Percentiles rank a stretch among this genome's conserved stretches.
Conservation (phyloP, 2,888 invertebrate species). For the Zygogramma bicolorata region DNA sequence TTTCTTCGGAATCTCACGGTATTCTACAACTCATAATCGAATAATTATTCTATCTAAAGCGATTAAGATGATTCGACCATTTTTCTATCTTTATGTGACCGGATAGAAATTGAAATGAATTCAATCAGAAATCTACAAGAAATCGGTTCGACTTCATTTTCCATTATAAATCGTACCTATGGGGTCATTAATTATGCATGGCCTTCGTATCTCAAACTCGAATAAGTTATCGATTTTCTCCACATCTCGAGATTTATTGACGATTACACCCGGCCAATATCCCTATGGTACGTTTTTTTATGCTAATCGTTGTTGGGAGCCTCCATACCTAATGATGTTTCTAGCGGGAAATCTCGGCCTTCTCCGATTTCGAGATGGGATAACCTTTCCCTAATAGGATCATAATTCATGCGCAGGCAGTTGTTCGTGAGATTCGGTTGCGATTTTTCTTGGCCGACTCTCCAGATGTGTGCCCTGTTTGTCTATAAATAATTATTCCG, state of each 20-base stretch:
- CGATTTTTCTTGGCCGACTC: constrained; percentile 17
- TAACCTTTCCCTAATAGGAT: constrained; percentile 37
- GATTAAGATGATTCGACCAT: too few relatives aligned
- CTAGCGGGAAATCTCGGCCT: constrained; percentile 17
- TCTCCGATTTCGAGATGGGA: constrained; percentile 27
- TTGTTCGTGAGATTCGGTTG: constrained; percentile 38
- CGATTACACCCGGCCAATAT: constrained; percentile 21
- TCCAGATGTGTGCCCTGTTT: neutral
- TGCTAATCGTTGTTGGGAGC: constrained; percentile 24
- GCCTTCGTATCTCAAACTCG: neutral
- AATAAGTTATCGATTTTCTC: neutral
- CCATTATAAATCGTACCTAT: neutral
- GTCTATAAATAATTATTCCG: constrained; percentile 1
- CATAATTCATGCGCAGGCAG: constrained; percentile 35
- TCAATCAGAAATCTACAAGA: too few relatives aligned
- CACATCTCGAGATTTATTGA: constrained; percentile 19
- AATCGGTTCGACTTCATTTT: neutral
- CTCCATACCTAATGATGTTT: constrained; percentile 30
- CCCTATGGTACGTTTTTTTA: constrained; percentile 30
- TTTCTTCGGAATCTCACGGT: too few relatives aligned
- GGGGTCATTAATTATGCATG: neutral
- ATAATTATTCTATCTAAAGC: too few relatives aligned
- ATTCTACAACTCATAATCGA: too few relatives aligned
- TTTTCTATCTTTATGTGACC: too few relatives aligned
- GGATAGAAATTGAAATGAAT: too few relatives aligned